Evolutionary conservation across 2,888 invertebrate genomes (phyloP), one percentile per base, ranked within the genome.

Genomic region (Lasioglossum figueresi): DNA sequence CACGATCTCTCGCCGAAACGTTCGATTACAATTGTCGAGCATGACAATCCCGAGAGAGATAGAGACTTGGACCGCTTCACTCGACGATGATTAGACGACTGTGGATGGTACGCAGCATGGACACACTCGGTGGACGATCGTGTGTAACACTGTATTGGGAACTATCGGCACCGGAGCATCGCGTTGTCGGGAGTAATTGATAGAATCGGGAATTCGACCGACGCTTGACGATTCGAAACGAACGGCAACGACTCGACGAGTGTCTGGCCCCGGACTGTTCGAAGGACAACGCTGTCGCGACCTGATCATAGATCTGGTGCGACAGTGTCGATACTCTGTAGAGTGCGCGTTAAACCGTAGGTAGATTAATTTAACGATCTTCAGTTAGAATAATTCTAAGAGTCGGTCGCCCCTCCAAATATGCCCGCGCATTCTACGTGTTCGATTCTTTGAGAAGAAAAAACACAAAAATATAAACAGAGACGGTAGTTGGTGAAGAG

Each of bases 351-450:
- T 52, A 86, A 70, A 83, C 79, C 82, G 90, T 94, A 94, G 94
- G 85, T 94, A 94, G 93, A 92, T 93, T 94, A 93, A 94, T 94
- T 94, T 94, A 93, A 90, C 91, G 90, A 93, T 92, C 89, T 91
- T 91, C 91, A 89, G 89, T 90, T 93, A 93, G 92, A 80, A 89
- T 93, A 91, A 93, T 93, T 90, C 86, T 84, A 87, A 83, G 89
- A 85, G 40, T 79, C 83, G 84, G 74, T 75, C 81, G 79, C 76
- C 66, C 63, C 79, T 34, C 66, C 70, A 66, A 80, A 83, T 80
- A 79, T 80, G 72, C 72, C 75, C 82, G 74, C 48, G 71, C 77
- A 80, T 78, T 82, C 40, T 56, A 56, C 56, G 56, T n/a, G 56
- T 56, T 56, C n/a, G n/a, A 56, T 56, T 52, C n/a, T n/a, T 56